These are phyloP conservation scores for Lampropteryx suffumata DNA, from an alignment of 2,888 invertebrate species.

Conservation along the genomic window DNA sequence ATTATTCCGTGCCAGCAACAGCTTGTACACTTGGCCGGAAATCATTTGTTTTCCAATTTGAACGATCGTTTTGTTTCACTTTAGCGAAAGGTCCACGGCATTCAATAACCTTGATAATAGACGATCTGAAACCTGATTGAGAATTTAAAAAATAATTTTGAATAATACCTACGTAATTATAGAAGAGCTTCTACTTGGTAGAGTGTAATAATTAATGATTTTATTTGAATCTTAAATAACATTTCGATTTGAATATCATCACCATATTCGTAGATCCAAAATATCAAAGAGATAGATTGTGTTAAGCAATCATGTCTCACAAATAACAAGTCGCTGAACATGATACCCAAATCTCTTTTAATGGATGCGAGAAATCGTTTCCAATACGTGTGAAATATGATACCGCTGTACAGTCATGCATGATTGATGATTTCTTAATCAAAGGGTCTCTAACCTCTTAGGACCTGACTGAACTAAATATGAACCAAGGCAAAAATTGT, in stretches of 20 bases:
- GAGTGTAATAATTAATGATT: neutral
- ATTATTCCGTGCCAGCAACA: constrained; percentile 63
- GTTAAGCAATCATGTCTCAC: constrained; percentile 29
- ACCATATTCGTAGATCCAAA: constrained; percentile 4
- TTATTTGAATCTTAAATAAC: neutral
- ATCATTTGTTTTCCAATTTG: constrained; percentile 71
- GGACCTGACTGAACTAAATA: constrained; percentile 27
- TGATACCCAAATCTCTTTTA: constrained; percentile 41
- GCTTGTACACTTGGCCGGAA: constrained; percentile 63
- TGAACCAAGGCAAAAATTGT: no score
- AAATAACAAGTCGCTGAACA: constrained; percentile 29
- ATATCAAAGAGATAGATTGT: constrained; percentile 22
- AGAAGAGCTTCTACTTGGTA: neutral
- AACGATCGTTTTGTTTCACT: constrained; percentile 62
- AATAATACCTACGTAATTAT: no score
- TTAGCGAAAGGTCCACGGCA: constrained; percentile 63
- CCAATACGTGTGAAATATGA: constrained; percentile 65
- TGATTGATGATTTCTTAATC: constrained; percentile 80
- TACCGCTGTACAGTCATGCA: constrained; percentile 59
- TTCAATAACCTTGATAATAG: constrained; percentile 47
- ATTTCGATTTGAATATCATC: constrained; percentile 1
- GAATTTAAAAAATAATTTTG: neutral
- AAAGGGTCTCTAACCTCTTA: constrained; percentile 65
- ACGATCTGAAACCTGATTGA: constrained; percentile 22
- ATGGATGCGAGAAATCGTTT: constrained; percentile 46